These are phyloP conservation scores for Myocastor coypus DNA, from an alignment of 2,113 vertebrate genomes.

Conservation along the genomic window DNA sequence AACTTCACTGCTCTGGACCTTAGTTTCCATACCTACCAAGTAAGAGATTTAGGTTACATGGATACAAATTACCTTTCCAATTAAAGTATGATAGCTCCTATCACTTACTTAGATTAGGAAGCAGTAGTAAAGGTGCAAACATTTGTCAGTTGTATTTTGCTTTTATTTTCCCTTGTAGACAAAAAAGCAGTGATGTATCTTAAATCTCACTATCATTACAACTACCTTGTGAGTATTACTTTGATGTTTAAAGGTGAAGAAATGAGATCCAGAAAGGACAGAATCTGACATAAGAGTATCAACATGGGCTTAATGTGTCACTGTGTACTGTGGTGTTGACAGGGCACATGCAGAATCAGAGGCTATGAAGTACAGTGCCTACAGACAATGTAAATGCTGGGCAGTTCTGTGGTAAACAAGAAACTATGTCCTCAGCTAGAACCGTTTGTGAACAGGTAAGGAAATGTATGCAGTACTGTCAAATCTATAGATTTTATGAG, in stretches of 20 bases:
- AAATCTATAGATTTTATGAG: slow-evolving; percentile 54
- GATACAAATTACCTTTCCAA: slow-evolving; percentile 21
- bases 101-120: slow-evolving; percentile 26
- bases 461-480: neutral
- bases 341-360: neutral
- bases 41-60: neutral
- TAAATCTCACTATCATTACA: slow-evolving; percentile 50
- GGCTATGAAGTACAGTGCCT: neutral
- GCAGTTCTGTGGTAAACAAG: neutral
- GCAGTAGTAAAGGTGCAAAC: neutral
- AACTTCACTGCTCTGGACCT: neutral
- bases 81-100: slow-evolving; percentile 3
- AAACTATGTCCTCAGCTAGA: slow-evolving; percentile 16
- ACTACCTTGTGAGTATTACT: neutral
- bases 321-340: neutral
- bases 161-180: slow-evolving; percentile 39
- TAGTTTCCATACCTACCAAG: slow-evolving; percentile 1
- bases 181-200: slow-evolving; percentile 3
- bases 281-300: neutral
- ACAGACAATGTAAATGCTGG: slow-evolving; percentile 36
- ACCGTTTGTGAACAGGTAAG: neutral
- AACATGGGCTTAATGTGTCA: neutral
- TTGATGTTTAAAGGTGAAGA: slow-evolving; percentile 17
- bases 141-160: slow-evolving; percentile 26
- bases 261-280: slow-evolving; percentile 6